Evolutionary conservation across 2,888 invertebrate genomes (phyloP).

Genomic region (Anarsia innoxiella): DNA sequence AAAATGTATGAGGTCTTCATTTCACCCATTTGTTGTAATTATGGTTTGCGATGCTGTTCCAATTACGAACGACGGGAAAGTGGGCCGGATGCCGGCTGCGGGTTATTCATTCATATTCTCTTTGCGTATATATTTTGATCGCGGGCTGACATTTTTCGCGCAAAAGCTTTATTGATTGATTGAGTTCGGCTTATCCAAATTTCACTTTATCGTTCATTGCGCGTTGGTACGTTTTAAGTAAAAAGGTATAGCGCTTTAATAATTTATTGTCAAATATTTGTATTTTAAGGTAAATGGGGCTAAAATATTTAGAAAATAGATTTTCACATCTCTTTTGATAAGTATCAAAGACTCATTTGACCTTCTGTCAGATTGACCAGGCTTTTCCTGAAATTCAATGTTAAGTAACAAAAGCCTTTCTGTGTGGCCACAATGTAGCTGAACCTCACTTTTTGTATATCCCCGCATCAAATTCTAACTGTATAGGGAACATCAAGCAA

Average conservation of each 20-base stretch:
- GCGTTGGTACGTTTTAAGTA: too few relatives aligned
- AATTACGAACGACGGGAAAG: constrained; percentile 1
- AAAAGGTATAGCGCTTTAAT: too few relatives aligned
- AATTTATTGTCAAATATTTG: too few relatives aligned
- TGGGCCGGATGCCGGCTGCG: neutral
- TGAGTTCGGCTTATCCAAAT: constrained; percentile 16
- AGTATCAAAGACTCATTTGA: too few relatives aligned
- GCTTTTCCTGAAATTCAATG: constrained; percentile 31
- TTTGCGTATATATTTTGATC: constrained; percentile 15
- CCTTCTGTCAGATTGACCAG: constrained; percentile 35
- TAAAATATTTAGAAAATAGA: too few relatives aligned
- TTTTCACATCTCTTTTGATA: too few relatives aligned
- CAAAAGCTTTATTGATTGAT: constrained; percentile 29
- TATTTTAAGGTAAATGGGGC: too few relatives aligned
- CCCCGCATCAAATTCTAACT: constrained; percentile 27
- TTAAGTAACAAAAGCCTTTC: constrained; percentile 33
- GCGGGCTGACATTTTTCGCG: constrained; percentile 17
- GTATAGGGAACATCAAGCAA: constrained; percentile 15
- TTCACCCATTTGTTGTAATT: constrained; percentile 26
- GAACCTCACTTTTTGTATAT: constrained; percentile 30
- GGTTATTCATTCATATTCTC: constrained; percentile 19
- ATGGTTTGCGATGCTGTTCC: constrained; percentile 3
- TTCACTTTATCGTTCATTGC: too few relatives aligned
- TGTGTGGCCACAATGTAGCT: constrained; percentile 27
- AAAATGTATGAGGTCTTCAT: constrained; percentile 27